phyloP scores from a whole-genome alignment of 2,888 invertebrate genomes.

The Andricus quercusramuli region DNA sequence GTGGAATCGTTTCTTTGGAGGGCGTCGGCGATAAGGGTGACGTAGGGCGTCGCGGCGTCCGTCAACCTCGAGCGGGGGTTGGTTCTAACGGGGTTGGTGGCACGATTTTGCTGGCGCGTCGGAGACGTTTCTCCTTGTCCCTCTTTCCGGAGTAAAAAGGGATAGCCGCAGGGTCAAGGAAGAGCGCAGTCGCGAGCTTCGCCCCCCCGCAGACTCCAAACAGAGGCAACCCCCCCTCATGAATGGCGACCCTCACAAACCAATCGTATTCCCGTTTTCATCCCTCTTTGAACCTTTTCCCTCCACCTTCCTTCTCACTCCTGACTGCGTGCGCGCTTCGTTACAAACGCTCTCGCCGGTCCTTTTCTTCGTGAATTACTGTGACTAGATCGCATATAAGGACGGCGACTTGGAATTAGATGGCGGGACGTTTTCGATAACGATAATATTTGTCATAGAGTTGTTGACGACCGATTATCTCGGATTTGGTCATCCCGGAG shows the following conservation, averaged over 20 bases:
- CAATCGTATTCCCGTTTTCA: slow-evolving; percentile 79
- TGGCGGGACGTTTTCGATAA: slow-evolving; percentile 1
- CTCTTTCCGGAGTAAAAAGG: slow-evolving; percentile 55
- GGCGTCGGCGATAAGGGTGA: slow-evolving; percentile 74
- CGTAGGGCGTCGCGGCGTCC: slow-evolving; percentile 78
- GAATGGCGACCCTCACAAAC: slow-evolving; percentile 78
- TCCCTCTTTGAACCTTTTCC: slow-evolving; percentile 71
- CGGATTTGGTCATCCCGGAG: not conserved
- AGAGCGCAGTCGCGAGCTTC: slow-evolving; percentile 70
- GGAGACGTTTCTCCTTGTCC: slow-evolving; percentile 62
- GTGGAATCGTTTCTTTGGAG: slow-evolving; percentile 59
- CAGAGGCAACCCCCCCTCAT: slow-evolving; percentile 71
- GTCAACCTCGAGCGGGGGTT: slow-evolving; percentile 73
- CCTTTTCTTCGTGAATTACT: slow-evolving; percentile 49
- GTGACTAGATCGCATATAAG: slow-evolving; percentile 21
- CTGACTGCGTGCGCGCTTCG: slow-evolving; percentile 36
- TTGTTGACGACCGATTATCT: slow-evolving; percentile 16
- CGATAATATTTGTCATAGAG: slow-evolving; percentile 1
- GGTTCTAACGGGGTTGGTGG: slow-evolving; percentile 64
- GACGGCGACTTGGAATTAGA: slow-evolving; percentile 41
- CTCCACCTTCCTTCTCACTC: slow-evolving; percentile 43
- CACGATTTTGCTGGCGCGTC: slow-evolving; percentile 55
- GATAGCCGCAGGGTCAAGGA: slow-evolving; percentile 72
- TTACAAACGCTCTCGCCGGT: slow-evolving; percentile 42
- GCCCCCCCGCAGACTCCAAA: slow-evolving; percentile 73